phyloP scores from a whole-genome alignment of 2,797 vertebrate genomes.

The Glyptemys insculpta region DNA sequence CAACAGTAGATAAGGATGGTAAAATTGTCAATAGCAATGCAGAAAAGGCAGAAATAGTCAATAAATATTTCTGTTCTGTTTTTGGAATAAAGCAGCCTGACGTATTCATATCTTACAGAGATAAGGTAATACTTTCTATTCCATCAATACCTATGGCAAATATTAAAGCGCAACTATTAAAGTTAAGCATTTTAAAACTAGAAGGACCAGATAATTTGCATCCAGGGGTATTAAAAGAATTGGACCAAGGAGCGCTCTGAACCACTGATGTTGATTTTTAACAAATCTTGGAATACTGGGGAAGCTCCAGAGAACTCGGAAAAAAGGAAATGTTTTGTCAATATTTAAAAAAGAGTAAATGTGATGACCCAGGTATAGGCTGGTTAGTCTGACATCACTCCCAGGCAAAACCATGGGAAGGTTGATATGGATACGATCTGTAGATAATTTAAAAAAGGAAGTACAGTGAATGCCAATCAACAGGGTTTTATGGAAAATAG shows the following conservation, averaged over 20 bases:
- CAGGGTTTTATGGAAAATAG: background rate
- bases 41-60: background rate
- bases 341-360: background rate
- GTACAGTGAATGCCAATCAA: background rate
- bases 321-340: background rate
- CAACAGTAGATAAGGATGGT: background rate
- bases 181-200: background rate
- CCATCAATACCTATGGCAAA: background rate
- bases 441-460: background rate
- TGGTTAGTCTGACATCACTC: background rate
- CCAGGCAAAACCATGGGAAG: background rate
- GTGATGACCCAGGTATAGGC: background rate
- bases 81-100: background rate
- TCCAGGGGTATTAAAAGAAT: background rate
- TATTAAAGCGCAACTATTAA: background rate
- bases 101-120: background rate
- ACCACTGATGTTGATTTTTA: background rate
- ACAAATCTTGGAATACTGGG: background rate
- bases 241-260: background rate
- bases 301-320: background rate
- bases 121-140: background rate
- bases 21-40: background rate
- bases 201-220: background rate
- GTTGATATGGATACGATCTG: background rate
- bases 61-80: background rate